These are phyloP conservation scores for Copidosoma aretas DNA, from an alignment of 2,888 invertebrate species.

Conservation along the genomic window DNA sequence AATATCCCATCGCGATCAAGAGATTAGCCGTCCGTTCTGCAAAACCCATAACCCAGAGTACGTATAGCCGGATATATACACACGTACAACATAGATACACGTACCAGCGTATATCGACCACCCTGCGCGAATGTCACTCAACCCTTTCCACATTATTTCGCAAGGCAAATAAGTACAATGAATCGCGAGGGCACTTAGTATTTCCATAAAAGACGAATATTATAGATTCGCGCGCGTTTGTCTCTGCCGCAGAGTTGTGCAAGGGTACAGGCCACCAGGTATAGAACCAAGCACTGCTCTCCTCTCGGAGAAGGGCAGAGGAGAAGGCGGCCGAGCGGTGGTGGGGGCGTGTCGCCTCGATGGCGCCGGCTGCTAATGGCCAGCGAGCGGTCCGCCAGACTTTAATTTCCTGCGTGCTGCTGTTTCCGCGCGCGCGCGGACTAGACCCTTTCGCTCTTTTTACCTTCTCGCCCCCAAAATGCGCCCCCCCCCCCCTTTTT, in stretches of 20 bases:
- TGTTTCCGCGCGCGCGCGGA: slow-evolving; percentile 61
- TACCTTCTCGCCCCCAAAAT: slow-evolving; percentile 37
- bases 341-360: slow-evolving; percentile 62
- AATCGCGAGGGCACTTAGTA: no score
- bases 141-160: no score
- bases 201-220: no score
- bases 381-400: slow-evolving; percentile 62
- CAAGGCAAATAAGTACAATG: no score
- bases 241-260: slow-evolving; percentile 4
- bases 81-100: slow-evolving; percentile 5
- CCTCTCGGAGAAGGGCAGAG: slow-evolving; percentile 8
- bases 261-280: background rate
- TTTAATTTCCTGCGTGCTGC: slow-evolving; percentile 62
- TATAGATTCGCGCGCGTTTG: slow-evolving; percentile 16
- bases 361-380: slow-evolving; percentile 64
- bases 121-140: slow-evolving; percentile 1
- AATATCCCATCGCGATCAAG: background rate
- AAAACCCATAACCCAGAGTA: background rate
- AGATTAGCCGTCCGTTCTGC: background rate
- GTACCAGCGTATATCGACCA: slow-evolving; percentile 14
- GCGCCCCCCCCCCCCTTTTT: slow-evolving; percentile 13
- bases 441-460: slow-evolving; percentile 16
- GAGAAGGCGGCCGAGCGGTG: slow-evolving; percentile 7
- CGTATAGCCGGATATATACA: background rate
- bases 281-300: no score